Evolutionary conservation across 2,797 vertebrate species (phyloP).

Genomic region (Sebastiscus tertius): DNA sequence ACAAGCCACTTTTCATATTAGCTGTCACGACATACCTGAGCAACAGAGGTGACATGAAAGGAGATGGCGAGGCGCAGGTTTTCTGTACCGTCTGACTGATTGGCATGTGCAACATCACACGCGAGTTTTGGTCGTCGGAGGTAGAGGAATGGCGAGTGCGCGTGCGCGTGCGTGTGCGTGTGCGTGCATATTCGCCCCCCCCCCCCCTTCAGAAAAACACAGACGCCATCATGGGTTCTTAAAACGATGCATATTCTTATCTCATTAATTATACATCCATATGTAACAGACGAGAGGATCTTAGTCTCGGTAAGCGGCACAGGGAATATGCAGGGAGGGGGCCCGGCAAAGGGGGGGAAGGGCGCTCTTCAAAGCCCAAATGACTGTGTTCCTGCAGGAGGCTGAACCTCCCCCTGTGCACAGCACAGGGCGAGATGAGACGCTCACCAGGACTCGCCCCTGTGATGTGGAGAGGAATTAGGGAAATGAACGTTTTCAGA

Average conservation of each 20-base stretch:
- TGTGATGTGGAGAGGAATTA: conserved; percentile 86
- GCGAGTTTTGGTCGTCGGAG: conserved; percentile 66
- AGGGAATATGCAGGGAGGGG: conserved; percentile 75
- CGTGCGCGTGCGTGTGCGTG: conserved; percentile 1
- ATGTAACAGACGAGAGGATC: conserved; percentile 86
- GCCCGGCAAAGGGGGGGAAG: conserved; percentile 66
- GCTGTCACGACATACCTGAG: conserved; percentile 77
- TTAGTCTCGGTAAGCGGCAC: conserved; percentile 83
- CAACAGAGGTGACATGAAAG: conserved; percentile 81
- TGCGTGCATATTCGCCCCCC: conserved; percentile 9
- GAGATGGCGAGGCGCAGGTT: conserved; percentile 62
- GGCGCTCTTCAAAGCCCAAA: conserved; percentile 83
- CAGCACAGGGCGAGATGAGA: conserved; percentile 82
- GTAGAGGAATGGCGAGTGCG: conserved; percentile 49
- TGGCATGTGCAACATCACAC: conserved; percentile 77
- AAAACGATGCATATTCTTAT: conserved; percentile 84
- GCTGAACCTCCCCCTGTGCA: conserved; percentile 81
- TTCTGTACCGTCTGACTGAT: conserved; percentile 70
- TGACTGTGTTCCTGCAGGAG: conserved; percentile 84
- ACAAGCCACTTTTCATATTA: conserved; percentile 84
- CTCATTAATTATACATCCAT: conserved; percentile 87
- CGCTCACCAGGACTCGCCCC: conserved; percentile 82
- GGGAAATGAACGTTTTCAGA: conserved; percentile 86
- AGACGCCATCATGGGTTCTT: conserved; percentile 75
- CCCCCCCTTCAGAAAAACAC: conserved; percentile 63